A percentile compares a stretch with the other conserved stretches of the same genome.
phyloP scores from a whole-genome alignment of 2,797 vertebrate species.

The Acanthurus tractus region DNA sequence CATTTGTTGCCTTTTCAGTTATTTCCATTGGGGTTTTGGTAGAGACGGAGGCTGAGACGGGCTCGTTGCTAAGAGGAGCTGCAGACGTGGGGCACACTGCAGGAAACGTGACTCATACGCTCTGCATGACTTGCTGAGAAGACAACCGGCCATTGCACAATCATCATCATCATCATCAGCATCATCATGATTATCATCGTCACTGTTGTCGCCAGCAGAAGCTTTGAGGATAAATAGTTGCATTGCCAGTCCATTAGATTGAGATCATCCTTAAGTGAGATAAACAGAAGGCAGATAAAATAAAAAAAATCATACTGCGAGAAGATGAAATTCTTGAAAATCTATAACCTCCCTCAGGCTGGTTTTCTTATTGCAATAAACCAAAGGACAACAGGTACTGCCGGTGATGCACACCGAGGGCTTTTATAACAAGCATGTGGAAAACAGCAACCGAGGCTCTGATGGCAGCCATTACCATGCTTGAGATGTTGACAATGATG shows the following conservation, averaged over 20 bases:
- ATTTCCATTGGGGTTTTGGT: slow-evolving; percentile 38
- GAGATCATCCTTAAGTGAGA: slow-evolving; percentile 14
- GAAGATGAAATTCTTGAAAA: slow-evolving; percentile 54
- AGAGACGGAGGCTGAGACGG: slow-evolving; percentile 34
- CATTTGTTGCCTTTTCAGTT: slow-evolving; percentile 30
- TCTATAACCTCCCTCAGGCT: slow-evolving; percentile 32
- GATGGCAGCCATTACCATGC: slow-evolving; percentile 8
- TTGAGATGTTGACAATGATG: slow-evolving; percentile 11
- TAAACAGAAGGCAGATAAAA: background rate
- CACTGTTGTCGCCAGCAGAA: slow-evolving; percentile 15
- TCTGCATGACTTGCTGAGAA: slow-evolving; percentile 39
- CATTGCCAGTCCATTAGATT: slow-evolving; percentile 8
- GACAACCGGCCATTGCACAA: slow-evolving; percentile 33
- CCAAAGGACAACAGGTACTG: background rate
- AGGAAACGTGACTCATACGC: slow-evolving; percentile 46
- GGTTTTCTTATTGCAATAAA: slow-evolving; percentile 43
- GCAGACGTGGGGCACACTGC: slow-evolving; percentile 44
- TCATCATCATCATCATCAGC: slow-evolving; percentile 20
- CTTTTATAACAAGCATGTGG: slow-evolving; percentile 22
- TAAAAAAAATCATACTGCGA: slow-evolving; percentile 14
- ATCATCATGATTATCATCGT: slow-evolving; percentile 26
- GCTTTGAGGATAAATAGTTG: slow-evolving; percentile 11
- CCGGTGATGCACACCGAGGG: slow-evolving; percentile 6
- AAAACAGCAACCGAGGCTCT: slow-evolving; percentile 28
- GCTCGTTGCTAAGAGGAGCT: slow-evolving; percentile 46